Conservation (phyloP, 2,113 vertebrate species). For the Lagopus leucura region DNA sequence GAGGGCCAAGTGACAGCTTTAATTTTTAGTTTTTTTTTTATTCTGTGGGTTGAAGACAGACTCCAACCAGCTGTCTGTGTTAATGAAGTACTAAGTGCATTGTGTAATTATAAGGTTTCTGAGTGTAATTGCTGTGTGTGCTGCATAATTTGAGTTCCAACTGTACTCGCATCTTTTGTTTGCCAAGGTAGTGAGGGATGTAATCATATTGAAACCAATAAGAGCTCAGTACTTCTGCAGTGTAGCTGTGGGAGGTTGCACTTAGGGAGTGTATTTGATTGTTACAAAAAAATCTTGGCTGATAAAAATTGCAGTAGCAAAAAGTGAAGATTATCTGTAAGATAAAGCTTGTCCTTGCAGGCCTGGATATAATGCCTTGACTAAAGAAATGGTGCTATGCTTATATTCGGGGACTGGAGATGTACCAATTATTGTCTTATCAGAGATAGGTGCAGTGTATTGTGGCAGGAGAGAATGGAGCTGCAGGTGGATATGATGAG, state of each 20-base stretch:
- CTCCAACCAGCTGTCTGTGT: not conserved
- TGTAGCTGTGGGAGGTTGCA: not conserved
- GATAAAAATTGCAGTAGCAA: not conserved
- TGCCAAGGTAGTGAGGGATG: not conserved
- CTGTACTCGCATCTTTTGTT: not conserved
- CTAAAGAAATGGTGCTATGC: not conserved
- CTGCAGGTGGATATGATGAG: not conserved
- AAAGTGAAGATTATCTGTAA: slow-evolving; percentile 1
- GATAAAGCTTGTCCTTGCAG: not conserved
- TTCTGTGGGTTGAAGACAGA: not conserved
- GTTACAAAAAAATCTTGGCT: not conserved
- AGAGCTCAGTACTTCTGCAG: not conserved
- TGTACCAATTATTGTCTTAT: not conserved
- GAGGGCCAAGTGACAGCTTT: not conserved
- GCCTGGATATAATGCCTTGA: not conserved
- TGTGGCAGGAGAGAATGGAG: not conserved
- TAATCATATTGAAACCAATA: not conserved
- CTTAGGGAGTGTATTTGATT: not conserved
- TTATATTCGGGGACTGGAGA: not conserved
- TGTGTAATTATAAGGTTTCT: not conserved
- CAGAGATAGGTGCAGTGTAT: too few species aligned
- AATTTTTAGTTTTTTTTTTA: not conserved
- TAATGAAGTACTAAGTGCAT: not conserved
- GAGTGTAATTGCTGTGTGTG: slow-evolving; percentile 3
- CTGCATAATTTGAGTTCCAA: slow-evolving; percentile 13